phyloP scores from a whole-genome alignment of 1,140 invertebrate species.

The Dendrolimus punctatus region DNA sequence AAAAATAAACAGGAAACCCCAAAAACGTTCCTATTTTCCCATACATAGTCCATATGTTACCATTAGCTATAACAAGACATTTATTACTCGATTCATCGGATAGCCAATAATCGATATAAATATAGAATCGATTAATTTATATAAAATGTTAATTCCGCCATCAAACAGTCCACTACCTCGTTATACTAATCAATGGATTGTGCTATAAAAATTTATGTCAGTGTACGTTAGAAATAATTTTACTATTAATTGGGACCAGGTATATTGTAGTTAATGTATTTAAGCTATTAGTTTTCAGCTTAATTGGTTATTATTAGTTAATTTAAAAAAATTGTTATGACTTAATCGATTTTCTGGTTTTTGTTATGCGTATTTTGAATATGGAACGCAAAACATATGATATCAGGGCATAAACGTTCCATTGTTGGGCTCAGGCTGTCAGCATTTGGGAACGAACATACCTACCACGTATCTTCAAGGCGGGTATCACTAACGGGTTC shows the following conservation, averaged over 20 bases:
- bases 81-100: constrained; percentile 30
- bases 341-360: constrained; percentile 8
- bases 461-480: no score
- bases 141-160: constrained; percentile 52
- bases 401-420: no score
- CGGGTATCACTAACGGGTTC: no score
- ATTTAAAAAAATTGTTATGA: constrained; percentile 17
- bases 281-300: constrained; percentile 42
- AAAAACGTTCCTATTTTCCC: constrained; percentile 33
- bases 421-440: no score
- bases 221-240: constrained; percentile 35
- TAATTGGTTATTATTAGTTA: constrained; percentile 30
- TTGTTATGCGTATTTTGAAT: no score
- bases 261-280: constrained; percentile 14
- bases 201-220: constrained; percentile 45
- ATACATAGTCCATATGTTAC: constrained; percentile 49
- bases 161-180: constrained; percentile 47
- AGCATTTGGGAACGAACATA: no score
- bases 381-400: no score
- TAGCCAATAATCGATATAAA: constrained; percentile 34
- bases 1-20: constrained; percentile 44
- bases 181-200: constrained; percentile 57
- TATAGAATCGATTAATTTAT: constrained; percentile 54
- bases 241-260: constrained; percentile 33
- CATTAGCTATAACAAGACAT: constrained; percentile 54